Percentiles rank a stretch among this genome's conserved stretches.
Conservation (phyloP, 2,888 invertebrate species). For the Hydraecia micacea region DNA sequence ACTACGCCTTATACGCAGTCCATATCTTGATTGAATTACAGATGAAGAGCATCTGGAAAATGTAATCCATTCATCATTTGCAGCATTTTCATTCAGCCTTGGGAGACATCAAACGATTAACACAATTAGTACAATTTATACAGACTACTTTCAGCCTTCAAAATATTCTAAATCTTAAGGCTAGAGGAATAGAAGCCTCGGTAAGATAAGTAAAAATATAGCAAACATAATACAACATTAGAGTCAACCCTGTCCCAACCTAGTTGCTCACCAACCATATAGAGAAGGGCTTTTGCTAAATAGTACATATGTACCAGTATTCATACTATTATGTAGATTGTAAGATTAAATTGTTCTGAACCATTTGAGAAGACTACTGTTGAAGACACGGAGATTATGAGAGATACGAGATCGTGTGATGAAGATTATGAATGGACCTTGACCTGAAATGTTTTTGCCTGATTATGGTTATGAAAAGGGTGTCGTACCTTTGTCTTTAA, state of each 20-base stretch:
- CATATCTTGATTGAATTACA: too few relatives aligned
- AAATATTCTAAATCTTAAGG: too few relatives aligned
- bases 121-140: too few relatives aligned
- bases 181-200: too few relatives aligned
- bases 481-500: too few relatives aligned
- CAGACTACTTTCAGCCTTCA: too few relatives aligned
- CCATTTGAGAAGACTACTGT: constrained; percentile 19
- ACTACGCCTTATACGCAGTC: too few relatives aligned
- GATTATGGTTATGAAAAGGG: too few relatives aligned
- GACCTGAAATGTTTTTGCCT: not conserved
- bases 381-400: constrained; percentile 21
- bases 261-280: constrained; percentile 57
- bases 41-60: too few relatives aligned
- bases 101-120: too few relatives aligned
- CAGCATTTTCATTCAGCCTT: too few relatives aligned
- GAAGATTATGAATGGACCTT: constrained; percentile 5
- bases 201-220: not conserved
- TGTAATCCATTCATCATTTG: too few relatives aligned
- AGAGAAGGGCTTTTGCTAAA: constrained; percentile 63
- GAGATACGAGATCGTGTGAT: constrained; percentile 2
- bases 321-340: constrained; percentile 33
- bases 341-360: constrained; percentile 51
- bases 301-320: constrained; percentile 37
- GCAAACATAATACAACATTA: not conserved
- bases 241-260: constrained; percentile 59